Conservation (phyloP, 1,140 invertebrate genomes). For the Drosophila ambigua region DNA sequence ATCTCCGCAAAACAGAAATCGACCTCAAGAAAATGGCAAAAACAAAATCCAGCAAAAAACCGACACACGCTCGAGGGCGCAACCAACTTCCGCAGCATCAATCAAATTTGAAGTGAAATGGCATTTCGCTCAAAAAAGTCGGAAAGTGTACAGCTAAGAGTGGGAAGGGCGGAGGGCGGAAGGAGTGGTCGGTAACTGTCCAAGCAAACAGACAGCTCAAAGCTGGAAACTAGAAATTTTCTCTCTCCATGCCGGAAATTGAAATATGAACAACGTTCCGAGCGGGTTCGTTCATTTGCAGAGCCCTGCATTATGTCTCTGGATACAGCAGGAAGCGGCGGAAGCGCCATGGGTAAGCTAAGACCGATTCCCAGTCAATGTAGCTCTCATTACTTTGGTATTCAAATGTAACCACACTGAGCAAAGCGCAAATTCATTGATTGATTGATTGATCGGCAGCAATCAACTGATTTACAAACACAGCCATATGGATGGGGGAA, state of each 20-base stretch:
- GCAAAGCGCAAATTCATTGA: constrained; percentile 34
- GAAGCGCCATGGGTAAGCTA: constrained; percentile 41
- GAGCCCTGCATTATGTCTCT: constrained; percentile 36
- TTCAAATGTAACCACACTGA: constrained; percentile 6
- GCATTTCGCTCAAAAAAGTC: constrained; percentile 23
- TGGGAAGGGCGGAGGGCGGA: background rate
- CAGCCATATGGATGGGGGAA: background rate
- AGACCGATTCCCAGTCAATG: constrained; percentile 27
- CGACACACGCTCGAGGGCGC: constrained; percentile 36
- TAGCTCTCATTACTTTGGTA: constrained; percentile 19
- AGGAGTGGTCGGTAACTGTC: background rate
- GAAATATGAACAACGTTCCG: constrained; percentile 68
- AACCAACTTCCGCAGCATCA: constrained; percentile 72
- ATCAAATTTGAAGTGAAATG: constrained; percentile 58
- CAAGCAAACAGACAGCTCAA: constrained; percentile 19
- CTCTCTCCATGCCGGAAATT: constrained; percentile 60
- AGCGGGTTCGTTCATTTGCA: constrained; percentile 29
- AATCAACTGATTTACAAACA: constrained; percentile 56
- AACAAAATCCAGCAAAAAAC: constrained; percentile 39
- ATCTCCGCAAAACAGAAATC: constrained; percentile 17
- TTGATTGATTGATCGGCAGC: constrained; percentile 71
- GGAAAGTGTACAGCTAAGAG: constrained; percentile 23
- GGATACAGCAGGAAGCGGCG: constrained; percentile 45
- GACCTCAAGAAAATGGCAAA: constrained; percentile 30
- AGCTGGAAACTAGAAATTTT: constrained; percentile 19